A percentile compares a stretch with the other conserved stretches of the same genome.
These are phyloP conservation scores for Lordiphosa stackelbergi DNA, from an alignment of 1,140 invertebrate genomes.

Conservation along the genomic window DNA sequence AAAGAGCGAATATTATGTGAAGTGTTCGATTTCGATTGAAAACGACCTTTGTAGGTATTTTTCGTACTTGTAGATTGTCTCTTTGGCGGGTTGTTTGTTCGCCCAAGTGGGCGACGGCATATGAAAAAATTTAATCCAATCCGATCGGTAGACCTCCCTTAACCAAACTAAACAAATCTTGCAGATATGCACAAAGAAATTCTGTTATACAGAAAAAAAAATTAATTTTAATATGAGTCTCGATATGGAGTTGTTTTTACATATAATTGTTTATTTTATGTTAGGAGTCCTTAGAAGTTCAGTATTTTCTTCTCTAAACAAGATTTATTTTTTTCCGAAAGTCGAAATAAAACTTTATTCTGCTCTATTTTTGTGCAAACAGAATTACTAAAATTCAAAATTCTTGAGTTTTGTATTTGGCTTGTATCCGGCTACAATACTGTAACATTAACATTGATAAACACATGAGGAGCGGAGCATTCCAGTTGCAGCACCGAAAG, in stretches of 20 bases:
- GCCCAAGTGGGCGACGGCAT: constrained; percentile 16
- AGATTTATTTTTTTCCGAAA: too few species aligned
- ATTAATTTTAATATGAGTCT: too few species aligned
- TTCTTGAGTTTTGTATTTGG: neutral
- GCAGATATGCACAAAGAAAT: too few species aligned
- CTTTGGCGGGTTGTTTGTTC: neutral
- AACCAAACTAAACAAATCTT: neutral
- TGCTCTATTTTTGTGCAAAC: too few species aligned
- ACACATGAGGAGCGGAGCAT: constrained; percentile 3
- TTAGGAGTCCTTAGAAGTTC: too few species aligned
- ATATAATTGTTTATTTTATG: too few species aligned
- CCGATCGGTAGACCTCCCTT: neutral
- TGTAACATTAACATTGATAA: constrained; percentile 71
- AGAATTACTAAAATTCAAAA: too few species aligned
- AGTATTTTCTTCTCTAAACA: too few species aligned
- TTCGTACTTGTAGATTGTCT: constrained; percentile 7
- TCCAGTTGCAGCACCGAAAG: constrained; percentile 38
- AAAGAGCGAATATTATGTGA: constrained; percentile 2
- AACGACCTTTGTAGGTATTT: constrained; percentile 45
- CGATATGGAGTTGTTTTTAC: too few species aligned
- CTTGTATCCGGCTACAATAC: constrained; percentile 42
- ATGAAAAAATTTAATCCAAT: constrained; percentile 11
- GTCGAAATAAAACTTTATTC: too few species aligned
- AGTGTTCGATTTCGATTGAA: constrained; percentile 21
- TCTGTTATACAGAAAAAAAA: too few species aligned